Conservation (phyloP, 1,140 invertebrate species). For the Oppia nitens region DNA sequence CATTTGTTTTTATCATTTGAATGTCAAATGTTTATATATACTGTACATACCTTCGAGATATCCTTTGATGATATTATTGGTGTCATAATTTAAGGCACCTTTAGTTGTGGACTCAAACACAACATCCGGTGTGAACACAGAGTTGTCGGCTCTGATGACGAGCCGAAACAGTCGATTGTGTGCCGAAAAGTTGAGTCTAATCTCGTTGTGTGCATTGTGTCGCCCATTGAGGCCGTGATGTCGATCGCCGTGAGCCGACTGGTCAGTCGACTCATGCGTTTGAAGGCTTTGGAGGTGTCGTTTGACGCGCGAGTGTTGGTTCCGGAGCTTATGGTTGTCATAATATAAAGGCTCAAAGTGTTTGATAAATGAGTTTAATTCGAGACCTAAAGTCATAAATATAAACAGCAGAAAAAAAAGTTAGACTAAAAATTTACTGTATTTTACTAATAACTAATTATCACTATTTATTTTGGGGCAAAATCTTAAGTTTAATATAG, state of each 20-base stretch:
- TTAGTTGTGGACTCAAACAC: slow-evolving; percentile 50
- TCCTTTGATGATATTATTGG: slow-evolving; percentile 57
- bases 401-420: neutral
- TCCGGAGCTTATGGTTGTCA: slow-evolving; percentile 30
- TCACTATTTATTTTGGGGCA: no score
- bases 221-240: neutral
- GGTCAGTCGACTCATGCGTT: neutral
- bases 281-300: slow-evolving; percentile 12
- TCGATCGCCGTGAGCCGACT: no score
- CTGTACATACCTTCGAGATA: slow-evolving; percentile 19
- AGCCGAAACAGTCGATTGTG: slow-evolving; percentile 47
- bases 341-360: slow-evolving; percentile 39
- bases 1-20: neutral
- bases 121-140: slow-evolving; percentile 56
- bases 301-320: slow-evolving; percentile 30
- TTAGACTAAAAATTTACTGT: no score
- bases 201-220: slow-evolving; percentile 20
- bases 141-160: slow-evolving; percentile 48
- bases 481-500: no score
- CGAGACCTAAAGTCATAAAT: slow-evolving; percentile 26
- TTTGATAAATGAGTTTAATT: slow-evolving; percentile 34
- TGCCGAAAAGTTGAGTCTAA: slow-evolving; percentile 16
- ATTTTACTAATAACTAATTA: no score
- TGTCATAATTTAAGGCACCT: slow-evolving; percentile 52
- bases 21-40: neutral